phyloP scores from a whole-genome alignment of 2,113 vertebrate species.

The Leiothrix lutea region DNA sequence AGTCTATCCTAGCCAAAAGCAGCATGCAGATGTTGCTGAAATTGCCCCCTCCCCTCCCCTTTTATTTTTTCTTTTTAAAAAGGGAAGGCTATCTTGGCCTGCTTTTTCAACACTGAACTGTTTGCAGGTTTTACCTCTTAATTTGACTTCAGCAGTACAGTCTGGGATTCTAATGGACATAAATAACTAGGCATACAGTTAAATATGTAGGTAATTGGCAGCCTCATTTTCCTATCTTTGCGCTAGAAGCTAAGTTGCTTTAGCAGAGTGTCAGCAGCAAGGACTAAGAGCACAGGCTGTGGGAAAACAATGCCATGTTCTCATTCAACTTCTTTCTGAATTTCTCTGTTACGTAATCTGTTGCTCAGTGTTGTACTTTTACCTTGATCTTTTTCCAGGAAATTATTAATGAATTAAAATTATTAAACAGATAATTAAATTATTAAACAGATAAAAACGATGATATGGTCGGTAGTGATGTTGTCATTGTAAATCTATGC shows the following conservation, averaged over 20 bases:
- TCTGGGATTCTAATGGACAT: not conserved
- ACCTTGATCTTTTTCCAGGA: not conserved
- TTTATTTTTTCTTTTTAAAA: not conserved
- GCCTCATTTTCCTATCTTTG: not conserved
- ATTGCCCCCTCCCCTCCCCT: fast-evolving
- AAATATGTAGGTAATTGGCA: not conserved
- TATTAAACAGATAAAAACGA: not conserved
- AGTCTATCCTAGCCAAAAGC: not conserved
- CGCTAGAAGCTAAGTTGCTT: not conserved
- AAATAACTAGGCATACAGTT: not conserved
- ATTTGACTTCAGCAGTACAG: not conserved
- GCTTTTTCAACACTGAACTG: fast-evolving
- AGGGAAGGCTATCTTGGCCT: not conserved
- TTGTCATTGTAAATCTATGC: not conserved
- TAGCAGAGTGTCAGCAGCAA: not conserved
- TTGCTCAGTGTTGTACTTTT: not conserved
- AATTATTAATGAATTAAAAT: no score
- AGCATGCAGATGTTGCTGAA: not conserved
- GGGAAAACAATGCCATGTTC: not conserved
- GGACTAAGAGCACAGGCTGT: not conserved
- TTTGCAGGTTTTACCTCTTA: fast-evolving
- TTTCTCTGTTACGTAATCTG: not conserved
- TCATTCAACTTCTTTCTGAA: not conserved
- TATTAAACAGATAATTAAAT: no score
- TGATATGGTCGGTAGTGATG: not conserved